Percentiles rank a stretch among this genome's conserved stretches.
Evolutionary conservation across 2,113 vertebrate genomes (phyloP).

Genomic region (Megaceryle maxima): DNA sequence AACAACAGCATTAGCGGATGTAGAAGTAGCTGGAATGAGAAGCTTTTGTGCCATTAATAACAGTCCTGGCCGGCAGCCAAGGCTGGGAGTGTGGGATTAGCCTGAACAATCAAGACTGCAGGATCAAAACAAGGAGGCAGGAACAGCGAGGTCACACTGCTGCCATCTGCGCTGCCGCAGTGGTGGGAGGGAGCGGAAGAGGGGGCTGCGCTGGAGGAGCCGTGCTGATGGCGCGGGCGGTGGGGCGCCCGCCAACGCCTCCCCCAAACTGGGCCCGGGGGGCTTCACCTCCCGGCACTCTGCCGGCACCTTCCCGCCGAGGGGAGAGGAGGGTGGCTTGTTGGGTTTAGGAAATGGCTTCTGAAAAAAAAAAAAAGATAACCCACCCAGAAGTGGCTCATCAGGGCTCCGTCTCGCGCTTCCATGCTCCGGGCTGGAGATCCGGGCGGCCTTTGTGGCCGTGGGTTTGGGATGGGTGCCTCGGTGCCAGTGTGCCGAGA

Average conservation of each 20-base stretch:
- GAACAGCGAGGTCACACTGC: slow-evolving; percentile 88
- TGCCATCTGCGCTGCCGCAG: slow-evolving; percentile 90
- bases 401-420: fast-evolving
- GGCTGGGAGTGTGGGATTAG: slow-evolving; percentile 87
- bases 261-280: neutral
- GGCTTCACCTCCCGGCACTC: neutral
- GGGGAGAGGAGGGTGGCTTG: neutral
- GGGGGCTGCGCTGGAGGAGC: slow-evolving; percentile 43
- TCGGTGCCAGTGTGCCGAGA: fast-evolving
- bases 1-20: slow-evolving; percentile 71
- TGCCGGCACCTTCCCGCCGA: neutral
- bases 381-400: fast-evolving
- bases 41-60: slow-evolving; percentile 90
- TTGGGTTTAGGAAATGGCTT: neutral
- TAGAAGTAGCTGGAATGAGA: slow-evolving; percentile 81
- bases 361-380: neutral
- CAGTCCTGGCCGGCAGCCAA: slow-evolving; percentile 83
- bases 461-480: neutral
- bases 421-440: neutral
- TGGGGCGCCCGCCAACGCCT: neutral
- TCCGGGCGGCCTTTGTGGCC: fast-evolving
- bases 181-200: slow-evolving; percentile 81
- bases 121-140: slow-evolving; percentile 91
- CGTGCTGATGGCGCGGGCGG: neutral
- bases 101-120: slow-evolving; percentile 88